phyloP scores from a whole-genome alignment of 1,140 invertebrate genomes.

The Lasaia peninsularis region DNA sequence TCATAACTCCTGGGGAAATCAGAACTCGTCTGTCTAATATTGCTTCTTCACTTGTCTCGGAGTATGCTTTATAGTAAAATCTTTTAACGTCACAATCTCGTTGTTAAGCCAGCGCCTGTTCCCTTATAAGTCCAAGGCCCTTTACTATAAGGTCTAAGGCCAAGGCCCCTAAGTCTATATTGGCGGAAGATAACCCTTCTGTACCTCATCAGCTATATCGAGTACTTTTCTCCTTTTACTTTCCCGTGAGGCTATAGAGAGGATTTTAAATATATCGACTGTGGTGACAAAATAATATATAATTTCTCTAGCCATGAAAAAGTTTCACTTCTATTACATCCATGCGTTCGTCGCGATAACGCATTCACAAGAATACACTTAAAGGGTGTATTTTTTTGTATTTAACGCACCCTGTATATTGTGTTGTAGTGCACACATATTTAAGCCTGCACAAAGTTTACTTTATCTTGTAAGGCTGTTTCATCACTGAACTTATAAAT shows the following conservation, averaged over 20 bases:
- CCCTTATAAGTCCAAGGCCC: no score
- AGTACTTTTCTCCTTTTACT: no score
- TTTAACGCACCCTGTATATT: conserved; percentile 10
- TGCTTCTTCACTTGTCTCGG: no score
- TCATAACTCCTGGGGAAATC: no score
- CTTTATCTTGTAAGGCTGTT: conserved; percentile 3
- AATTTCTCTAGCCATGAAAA: neutral
- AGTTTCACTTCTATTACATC: neutral
- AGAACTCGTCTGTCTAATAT: no score
- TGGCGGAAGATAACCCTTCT: no score
- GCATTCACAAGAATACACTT: neutral
- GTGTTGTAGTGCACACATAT: neutral
- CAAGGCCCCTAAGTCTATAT: no score
- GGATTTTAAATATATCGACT: neutral
- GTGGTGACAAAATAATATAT: neutral
- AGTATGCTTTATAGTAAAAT: no score
- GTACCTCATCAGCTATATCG: no score
- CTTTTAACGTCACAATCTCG: no score
- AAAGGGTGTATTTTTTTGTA: neutral
- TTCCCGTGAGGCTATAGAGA: neutral
- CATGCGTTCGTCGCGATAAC: neutral
- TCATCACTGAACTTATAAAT: neutral
- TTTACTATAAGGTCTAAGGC: no score
- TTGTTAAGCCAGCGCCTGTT: no score
- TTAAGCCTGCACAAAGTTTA: neutral